Evolutionary conservation across 2,113 vertebrate genomes (phyloP), one percentile per base, ranked within the genome.

Genomic region (Condylura cristata): DNA sequence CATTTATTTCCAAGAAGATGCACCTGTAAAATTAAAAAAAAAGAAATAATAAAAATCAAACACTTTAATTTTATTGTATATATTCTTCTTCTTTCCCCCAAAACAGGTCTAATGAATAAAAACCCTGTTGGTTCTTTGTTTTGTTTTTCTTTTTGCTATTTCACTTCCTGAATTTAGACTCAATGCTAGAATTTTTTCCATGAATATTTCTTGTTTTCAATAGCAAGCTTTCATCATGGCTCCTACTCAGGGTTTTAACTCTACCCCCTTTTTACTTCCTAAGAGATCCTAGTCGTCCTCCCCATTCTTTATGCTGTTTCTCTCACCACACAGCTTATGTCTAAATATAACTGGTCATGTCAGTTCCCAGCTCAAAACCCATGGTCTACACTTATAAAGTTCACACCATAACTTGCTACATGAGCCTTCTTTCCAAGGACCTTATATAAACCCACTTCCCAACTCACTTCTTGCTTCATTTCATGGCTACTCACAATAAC

Each of bases 271-370:
- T 46, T 58, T 18, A 70, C 16, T 46, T 83, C 79, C 34, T 39
- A 8, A 20, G 6, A 24, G 13, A 30, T 2, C 6, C 44, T 24
- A 32, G 1, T 32, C 86, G n/a, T n/a, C 22, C 34, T 46, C 13
- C 30, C 14, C 34, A 41, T 7, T 46, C 22, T 13, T 66, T 78
- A 3, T 1, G 22, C 16, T 12, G 0, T 51, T 44, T 72, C 4
- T 39, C 3, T 32, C 30, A 34, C 37, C 48, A 0, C 1, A 8
- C 0, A 83, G 1, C 18, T 41, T 14, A 16, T 1, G 4, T 83
- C 9, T 68, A n/a, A 74, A 84, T 60, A 34, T 10, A 14, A 34
- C n/a, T 72, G 14, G 2, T 2, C 11, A 14, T 2, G 5, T 65
- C 71, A 13, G 4, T 60, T 81, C 51, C 22, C n/a, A 3, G 3